These are phyloP conservation scores for Drosophila mimetica DNA, from an alignment of 2,888 invertebrate genomes.

Conservation along the genomic window DNA sequence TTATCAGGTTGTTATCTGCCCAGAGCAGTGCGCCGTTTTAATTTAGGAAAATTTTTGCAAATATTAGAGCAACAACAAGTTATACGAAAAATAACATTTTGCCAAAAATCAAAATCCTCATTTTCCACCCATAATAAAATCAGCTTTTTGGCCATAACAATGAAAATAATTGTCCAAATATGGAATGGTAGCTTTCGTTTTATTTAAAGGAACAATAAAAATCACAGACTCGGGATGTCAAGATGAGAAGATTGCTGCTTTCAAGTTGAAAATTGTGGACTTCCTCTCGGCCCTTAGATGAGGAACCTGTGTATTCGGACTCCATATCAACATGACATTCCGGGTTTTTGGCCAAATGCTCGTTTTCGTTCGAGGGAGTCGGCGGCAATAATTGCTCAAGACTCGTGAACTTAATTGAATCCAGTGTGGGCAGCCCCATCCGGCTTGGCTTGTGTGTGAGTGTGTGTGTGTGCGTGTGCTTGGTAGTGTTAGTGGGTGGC, in stretches of 20 bases:
- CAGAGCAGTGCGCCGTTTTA: too few relatives aligned
- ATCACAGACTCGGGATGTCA: background rate
- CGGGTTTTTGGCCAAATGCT: slow-evolving; percentile 10
- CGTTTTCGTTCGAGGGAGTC: slow-evolving; percentile 16
- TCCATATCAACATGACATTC: slow-evolving; percentile 6
- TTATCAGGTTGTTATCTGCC: too few relatives aligned
- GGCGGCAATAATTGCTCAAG: slow-evolving; percentile 44
- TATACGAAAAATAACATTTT: too few relatives aligned
- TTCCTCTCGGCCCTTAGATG: too few relatives aligned
- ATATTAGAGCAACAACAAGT: too few relatives aligned
- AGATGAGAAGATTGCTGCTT: background rate
- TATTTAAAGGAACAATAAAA: too few relatives aligned
- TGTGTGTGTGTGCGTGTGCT: background rate
- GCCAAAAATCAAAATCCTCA: too few relatives aligned
- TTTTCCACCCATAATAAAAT: too few relatives aligned
- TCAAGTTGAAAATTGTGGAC: background rate
- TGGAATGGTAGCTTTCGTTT: too few relatives aligned
- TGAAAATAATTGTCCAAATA: too few relatives aligned
- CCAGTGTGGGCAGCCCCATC: slow-evolving; percentile 24
- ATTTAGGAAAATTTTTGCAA: too few relatives aligned
- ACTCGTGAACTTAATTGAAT: slow-evolving; percentile 48
- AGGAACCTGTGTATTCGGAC: background rate
- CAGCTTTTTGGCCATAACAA: too few relatives aligned
- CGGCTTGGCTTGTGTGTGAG: background rate
- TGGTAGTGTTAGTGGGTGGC: slow-evolving; percentile 2